A percentile compares a stretch with the other conserved stretches of the same genome.
Conservation (phyloP, 92 coral and sea anemone species). For the Epizoanthus rinbou region DNA sequence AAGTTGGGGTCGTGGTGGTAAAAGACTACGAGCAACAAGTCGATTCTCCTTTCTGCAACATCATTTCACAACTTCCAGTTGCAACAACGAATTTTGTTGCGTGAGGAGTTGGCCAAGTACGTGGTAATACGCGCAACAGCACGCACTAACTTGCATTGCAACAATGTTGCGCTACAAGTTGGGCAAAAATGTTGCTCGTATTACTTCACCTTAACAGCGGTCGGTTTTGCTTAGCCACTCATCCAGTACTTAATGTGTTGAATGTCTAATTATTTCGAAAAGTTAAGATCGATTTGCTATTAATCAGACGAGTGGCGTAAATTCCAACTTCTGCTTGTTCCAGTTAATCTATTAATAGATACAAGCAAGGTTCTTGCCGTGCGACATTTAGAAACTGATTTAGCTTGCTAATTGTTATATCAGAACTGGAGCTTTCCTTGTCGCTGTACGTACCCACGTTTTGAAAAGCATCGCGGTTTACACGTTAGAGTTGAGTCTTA, state of each 20-base stretch:
- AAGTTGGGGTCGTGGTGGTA: too few relatives aligned
- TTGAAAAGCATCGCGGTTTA: conserved; percentile 38
- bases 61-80: too few relatives aligned
- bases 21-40: too few relatives aligned
- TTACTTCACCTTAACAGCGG: background rate
- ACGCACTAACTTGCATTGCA: too few relatives aligned
- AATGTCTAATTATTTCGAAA: conserved; percentile 42
- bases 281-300: conserved; percentile 35
- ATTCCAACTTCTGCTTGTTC: conserved; percentile 30
- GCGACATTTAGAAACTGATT: conserved; percentile 2
- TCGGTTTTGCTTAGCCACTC: conserved; percentile 6
- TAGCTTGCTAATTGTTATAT: conserved; percentile 37
- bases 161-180: too few relatives aligned
- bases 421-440: conserved; percentile 24
- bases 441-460: conserved; percentile 22
- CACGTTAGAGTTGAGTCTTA: too few relatives aligned
- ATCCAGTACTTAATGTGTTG: conserved; percentile 16
- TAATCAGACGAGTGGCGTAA: conserved; percentile 7
- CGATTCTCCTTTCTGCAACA: too few relatives aligned
- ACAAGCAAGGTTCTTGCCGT: conserved; percentile 11
- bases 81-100: too few relatives aligned
- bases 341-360: conserved; percentile 25
- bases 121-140: too few relatives aligned
- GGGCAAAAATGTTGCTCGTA: too few relatives aligned
- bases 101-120: too few relatives aligned